Evolutionary conservation across 2,113 vertebrate genomes (phyloP).

Genomic region (Odontesthes bonariensis): DNA sequence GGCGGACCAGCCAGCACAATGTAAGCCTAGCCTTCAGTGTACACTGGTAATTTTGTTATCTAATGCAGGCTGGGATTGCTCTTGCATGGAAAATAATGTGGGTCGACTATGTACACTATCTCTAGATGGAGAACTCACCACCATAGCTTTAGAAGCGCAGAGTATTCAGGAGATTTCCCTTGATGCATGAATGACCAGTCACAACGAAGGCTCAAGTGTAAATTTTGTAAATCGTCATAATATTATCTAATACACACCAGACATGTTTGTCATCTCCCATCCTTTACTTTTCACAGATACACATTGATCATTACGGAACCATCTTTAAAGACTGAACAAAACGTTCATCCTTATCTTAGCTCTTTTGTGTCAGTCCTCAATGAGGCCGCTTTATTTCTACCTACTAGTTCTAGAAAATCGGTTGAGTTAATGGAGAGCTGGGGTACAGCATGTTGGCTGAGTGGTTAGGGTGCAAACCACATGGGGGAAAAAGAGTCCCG

Average conservation of each 20-base stretch:
- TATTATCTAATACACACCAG: neutral
- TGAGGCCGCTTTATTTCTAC: neutral
- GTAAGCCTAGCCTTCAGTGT: conserved; percentile 33
- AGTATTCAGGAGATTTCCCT: neutral
- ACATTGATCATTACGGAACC: neutral
- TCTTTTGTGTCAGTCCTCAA: neutral
- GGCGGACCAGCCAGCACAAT: conserved; percentile 46
- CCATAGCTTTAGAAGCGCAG: neutral
- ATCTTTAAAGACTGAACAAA: neutral
- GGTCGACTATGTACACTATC: neutral
- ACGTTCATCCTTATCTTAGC: conserved; percentile 10
- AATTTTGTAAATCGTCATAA: neutral
- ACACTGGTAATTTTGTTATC: conserved; percentile 67
- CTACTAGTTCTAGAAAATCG: neutral
- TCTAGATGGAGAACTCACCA: neutral
- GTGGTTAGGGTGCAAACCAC: neutral
- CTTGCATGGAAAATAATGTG: conserved; percentile 47
- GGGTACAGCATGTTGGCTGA: neutral
- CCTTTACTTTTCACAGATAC: neutral
- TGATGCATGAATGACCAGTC: conserved; percentile 1
- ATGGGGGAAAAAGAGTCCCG: neutral
- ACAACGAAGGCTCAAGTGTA: neutral
- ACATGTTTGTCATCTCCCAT: neutral
- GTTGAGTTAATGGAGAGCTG: conserved; percentile 14
- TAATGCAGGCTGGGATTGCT: conserved; percentile 51